A percentile compares a stretch with the other conserved stretches of the same genome.
These are phyloP conservation scores for Nasonovia ribisnigri DNA, from an alignment of 2,888 invertebrate genomes.

Conservation along the genomic window DNA sequence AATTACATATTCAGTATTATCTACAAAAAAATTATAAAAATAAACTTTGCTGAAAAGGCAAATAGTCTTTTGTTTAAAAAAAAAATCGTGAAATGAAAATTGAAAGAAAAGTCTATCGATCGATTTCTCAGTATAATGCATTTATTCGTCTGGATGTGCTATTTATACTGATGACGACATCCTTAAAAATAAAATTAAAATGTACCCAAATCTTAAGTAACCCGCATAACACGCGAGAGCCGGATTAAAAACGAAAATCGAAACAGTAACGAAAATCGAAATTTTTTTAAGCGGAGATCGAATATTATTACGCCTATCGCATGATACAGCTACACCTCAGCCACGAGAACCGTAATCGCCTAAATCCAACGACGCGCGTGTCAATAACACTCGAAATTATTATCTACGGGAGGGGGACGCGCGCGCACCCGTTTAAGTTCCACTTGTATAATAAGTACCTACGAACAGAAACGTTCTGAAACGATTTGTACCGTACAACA, in stretches of 20 bases:
- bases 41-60: background rate
- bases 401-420: too few species aligned
- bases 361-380: background rate
- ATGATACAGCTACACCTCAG: background rate
- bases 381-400: too few species aligned
- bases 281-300: background rate
- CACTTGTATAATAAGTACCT: background rate
- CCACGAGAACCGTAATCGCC: background rate
- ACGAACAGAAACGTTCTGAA: background rate
- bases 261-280: background rate
- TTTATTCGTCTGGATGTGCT: background rate
- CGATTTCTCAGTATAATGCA: background rate
- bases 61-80: background rate
- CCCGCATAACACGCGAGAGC: background rate
- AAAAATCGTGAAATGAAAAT: background rate
- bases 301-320: background rate
- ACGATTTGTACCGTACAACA: background rate
- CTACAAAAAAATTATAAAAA: constrained; percentile 14
- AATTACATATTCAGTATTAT: constrained; percentile 5
- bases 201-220: background rate
- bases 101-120: background rate
- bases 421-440: background rate
- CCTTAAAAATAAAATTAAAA: background rate
- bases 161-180: background rate
- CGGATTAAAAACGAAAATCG: background rate